Evolutionary conservation across 2,797 vertebrate genomes (phyloP).

Genomic region (Argyrosomus regius): DNA sequence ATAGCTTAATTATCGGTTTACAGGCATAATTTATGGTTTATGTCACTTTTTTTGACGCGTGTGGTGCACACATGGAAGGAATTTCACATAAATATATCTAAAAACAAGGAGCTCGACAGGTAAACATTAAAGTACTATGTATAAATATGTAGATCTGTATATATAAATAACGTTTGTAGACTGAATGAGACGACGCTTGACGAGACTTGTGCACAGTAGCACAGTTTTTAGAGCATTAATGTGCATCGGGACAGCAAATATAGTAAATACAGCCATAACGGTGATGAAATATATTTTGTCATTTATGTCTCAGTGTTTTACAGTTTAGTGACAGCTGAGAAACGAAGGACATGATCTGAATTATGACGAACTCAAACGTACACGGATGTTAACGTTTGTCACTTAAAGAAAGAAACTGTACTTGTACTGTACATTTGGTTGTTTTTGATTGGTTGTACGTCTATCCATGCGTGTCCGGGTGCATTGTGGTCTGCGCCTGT

Average conservation of each 20-base stretch:
- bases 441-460: no score
- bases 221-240: background rate
- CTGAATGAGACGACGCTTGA: no score
- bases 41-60: background rate
- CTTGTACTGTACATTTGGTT: no score
- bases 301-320: conserved; percentile 27
- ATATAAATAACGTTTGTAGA: no score
- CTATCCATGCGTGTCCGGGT: no score
- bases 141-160: no score
- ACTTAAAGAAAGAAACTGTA: background rate
- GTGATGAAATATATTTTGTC: background rate
- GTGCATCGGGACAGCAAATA: background rate
- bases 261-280: background rate
- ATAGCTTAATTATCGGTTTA: background rate
- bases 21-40: background rate
- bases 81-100: no score
- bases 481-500: no score
- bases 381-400: background rate
- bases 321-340: conserved; percentile 19
- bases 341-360: conserved; percentile 13
- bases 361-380: conserved; percentile 7
- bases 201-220: background rate
- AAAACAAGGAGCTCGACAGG: no score
- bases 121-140: no score
- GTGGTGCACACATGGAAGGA: no score